Conservation (phyloP, 2,888 invertebrate species). For the Thymelicus acteon region DNA sequence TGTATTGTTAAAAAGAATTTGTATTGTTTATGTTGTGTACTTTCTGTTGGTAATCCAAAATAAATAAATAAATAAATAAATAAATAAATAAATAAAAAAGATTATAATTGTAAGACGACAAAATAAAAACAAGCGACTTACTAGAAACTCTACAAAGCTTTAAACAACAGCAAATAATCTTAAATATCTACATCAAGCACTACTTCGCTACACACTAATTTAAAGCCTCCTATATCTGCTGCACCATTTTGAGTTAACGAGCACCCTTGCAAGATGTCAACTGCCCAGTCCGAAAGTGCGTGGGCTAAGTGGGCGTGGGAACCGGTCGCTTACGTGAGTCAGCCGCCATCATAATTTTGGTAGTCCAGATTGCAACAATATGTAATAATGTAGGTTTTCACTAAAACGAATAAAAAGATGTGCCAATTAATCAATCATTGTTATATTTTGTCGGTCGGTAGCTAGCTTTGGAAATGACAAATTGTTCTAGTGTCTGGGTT, state of each 20-base stretch:
- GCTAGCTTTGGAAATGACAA: slow-evolving; percentile 21
- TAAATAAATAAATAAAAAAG: too few relatives aligned
- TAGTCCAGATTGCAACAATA: slow-evolving; percentile 44
- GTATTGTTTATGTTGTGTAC: too few relatives aligned
- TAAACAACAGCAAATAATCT: too few relatives aligned
- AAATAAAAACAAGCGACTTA: too few relatives aligned
- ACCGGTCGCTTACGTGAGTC: slow-evolving; percentile 69
- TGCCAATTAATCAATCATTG: slow-evolving; percentile 30
- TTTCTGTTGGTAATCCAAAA: too few relatives aligned
- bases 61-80: too few relatives aligned
- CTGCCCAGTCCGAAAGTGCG: slow-evolving; percentile 51
- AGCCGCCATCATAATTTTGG: slow-evolving; percentile 57
- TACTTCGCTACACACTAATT: background rate
- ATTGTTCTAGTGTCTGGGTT: slow-evolving; percentile 17
- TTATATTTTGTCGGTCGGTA: slow-evolving; percentile 26
- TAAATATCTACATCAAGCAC: background rate
- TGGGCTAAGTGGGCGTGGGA: slow-evolving; percentile 71
- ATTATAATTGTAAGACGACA: too few relatives aligned
- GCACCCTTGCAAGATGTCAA: slow-evolving; percentile 43
- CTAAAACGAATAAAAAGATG: slow-evolving; percentile 19
- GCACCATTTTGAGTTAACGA: slow-evolving; percentile 34
- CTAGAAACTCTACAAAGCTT: too few relatives aligned
- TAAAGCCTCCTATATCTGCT: slow-evolving; percentile 18
- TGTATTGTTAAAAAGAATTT: too few relatives aligned
- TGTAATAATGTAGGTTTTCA: slow-evolving; percentile 17